Evolutionary conservation across 2,113 vertebrate species (phyloP), one percentile per base, ranked within the genome.

Genomic region (Oryzias melastigma): DNA sequence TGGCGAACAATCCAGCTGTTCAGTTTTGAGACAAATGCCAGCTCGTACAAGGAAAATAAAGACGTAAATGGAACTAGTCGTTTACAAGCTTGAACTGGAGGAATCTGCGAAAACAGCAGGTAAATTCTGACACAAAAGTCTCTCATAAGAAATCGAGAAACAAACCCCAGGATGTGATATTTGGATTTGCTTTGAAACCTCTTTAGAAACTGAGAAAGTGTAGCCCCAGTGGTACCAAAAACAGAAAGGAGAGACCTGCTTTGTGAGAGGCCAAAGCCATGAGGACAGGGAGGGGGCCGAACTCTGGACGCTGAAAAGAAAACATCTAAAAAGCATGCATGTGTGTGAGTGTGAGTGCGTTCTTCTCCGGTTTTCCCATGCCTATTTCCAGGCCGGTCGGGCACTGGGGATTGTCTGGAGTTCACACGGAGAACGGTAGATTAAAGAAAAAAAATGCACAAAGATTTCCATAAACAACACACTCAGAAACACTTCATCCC

Each of bases 301-400:
- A 70, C 52, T 82, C 25, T 62, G 52, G 35, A 71, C 57, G 44
- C 55, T 68, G 41, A 75, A 65, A 69, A 46, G 43, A 71, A 78
- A 78, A 67, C 24, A 5, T 73, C 49, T 22, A 49, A 56, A 65
- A 35, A 44, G 43, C 58, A 48, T 27, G 35, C 35, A 35, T 35
- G 52, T 52, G 19, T 63, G 25, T 44, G n/a, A 53, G 52, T 45
- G 43, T 52, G 52, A 20, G 65, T 41, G 48, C 66, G 59, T 54
- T 42, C 45, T 24, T 69, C 56, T 46, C 27, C 47, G 12, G 41
- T 72, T 84, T 78, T 82, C 77, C 72, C 80, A 68, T 69, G 65
- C 67, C 55, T 84, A 82, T 78, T 78, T 82, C 59, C 62, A 84
- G 72, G 55, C 49, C 69, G 57, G 68, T 65, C 63, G 68, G 54